Evolutionary conservation across 2,113 vertebrate genomes (phyloP).

Genomic region (Oophaga pumilio): DNA sequence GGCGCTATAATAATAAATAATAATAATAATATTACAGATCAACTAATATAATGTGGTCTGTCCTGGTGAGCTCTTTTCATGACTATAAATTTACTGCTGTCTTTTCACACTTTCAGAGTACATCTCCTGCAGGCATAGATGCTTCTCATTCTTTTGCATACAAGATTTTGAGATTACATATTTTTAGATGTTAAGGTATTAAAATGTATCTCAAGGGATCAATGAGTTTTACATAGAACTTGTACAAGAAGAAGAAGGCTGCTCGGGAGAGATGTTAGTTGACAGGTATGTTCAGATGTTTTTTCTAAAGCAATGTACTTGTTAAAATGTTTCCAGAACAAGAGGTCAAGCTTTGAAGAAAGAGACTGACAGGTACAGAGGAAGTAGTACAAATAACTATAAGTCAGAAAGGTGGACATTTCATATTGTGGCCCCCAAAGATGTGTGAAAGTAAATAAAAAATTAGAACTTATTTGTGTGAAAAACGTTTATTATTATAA

Average conservation of each 20-base stretch:
- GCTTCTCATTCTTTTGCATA: slow-evolving; percentile 40
- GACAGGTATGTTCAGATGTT: slow-evolving; percentile 39
- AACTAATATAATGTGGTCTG: neutral
- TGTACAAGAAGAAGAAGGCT: slow-evolving; percentile 3
- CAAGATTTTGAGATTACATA: slow-evolving; percentile 48
- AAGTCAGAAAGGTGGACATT: neutral
- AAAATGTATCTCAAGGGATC: slow-evolving; percentile 43
- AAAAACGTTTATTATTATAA: too few species aligned
- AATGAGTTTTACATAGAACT: neutral
- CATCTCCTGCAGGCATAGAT: slow-evolving; percentile 29
- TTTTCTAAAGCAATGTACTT: slow-evolving; percentile 24
- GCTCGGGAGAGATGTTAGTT: slow-evolving; percentile 14
- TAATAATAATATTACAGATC: neutral
- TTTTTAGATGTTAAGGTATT: slow-evolving; percentile 49
- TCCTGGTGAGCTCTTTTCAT: neutral
- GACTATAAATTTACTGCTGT: neutral
- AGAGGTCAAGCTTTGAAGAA: slow-evolving; percentile 45
- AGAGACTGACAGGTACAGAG: slow-evolving; percentile 20
- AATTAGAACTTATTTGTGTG: too few species aligned
- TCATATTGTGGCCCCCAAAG: neutral
- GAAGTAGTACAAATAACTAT: slow-evolving; percentile 8
- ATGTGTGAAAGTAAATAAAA: neutral
- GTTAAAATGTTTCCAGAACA: slow-evolving; percentile 52
- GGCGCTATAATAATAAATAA: too few species aligned
- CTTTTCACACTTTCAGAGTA: slow-evolving; percentile 16